These are phyloP conservation scores for Epizoanthus fatuus DNA, from an alignment of 92 coral and sea anemone genomes.

Conservation along the genomic window DNA sequence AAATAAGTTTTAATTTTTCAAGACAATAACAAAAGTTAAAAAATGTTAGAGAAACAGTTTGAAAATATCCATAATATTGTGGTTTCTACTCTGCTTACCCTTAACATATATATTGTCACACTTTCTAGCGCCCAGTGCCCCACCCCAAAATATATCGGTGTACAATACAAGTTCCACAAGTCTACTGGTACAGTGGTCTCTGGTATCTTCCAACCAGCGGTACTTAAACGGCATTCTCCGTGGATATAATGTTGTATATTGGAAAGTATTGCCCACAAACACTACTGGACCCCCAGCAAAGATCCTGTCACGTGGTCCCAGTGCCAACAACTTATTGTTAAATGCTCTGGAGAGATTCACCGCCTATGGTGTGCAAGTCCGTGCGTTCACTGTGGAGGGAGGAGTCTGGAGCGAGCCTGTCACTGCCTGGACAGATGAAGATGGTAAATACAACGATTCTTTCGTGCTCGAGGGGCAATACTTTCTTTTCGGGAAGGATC, in stretches of 20 bases:
- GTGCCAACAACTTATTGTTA: neutral
- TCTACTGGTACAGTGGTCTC: slow-evolving; percentile 28
- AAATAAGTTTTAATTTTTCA: too few species aligned
- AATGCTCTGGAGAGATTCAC: slow-evolving; percentile 8
- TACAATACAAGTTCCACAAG: slow-evolving; percentile 32
- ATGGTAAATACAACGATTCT: neutral
- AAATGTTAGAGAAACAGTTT: too few species aligned
- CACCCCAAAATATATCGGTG: slow-evolving; percentile 25
- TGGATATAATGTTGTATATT: slow-evolving; percentile 22
- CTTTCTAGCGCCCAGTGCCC: neutral
- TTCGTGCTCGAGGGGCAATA: too few species aligned
- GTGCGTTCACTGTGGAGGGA: slow-evolving; percentile 27
- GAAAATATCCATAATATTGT: too few species aligned
- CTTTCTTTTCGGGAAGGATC: too few species aligned
- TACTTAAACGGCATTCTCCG: slow-evolving; percentile 34
- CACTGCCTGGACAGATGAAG: slow-evolving; percentile 37
- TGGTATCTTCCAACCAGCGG: slow-evolving; percentile 11
- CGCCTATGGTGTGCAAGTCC: slow-evolving; percentile 18
- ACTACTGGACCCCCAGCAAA: neutral
- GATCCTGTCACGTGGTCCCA: neutral
- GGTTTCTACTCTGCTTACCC: too few species aligned
- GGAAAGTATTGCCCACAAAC: neutral
- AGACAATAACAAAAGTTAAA: too few species aligned
- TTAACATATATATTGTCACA: too few species aligned
- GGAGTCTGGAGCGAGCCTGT: slow-evolving; percentile 31